These are phyloP conservation scores for Caranx ignobilis DNA, from an alignment of 2,113 vertebrate species.

Conservation along the genomic window DNA sequence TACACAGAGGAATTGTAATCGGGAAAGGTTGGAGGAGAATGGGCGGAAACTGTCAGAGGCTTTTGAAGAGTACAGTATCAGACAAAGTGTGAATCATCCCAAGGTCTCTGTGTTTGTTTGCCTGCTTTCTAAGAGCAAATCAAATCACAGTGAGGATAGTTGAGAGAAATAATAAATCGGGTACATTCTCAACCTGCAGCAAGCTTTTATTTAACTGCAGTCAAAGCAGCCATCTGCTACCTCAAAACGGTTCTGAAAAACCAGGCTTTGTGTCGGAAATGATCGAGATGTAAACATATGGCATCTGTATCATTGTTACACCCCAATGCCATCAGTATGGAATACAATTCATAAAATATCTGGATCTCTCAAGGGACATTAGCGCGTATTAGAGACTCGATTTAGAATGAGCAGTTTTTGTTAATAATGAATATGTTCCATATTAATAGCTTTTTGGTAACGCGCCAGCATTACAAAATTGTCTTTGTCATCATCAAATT, in stretches of 20 bases:
- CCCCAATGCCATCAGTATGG: neutral
- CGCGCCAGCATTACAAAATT: no score
- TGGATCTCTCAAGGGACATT: neutral
- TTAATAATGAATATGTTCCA: no score
- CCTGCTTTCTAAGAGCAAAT: conserved; percentile 16
- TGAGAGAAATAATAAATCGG: neutral
- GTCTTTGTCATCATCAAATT: no score
- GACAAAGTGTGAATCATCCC: conserved; percentile 15
- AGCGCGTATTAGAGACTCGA: neutral
- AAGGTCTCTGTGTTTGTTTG: conserved; percentile 40
- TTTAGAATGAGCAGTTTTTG: no score
- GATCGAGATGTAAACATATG: neutral
- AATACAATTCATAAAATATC: neutral
- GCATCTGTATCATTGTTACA: neutral
- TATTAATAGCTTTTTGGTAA: no score
- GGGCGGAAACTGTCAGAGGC: conserved; percentile 12
- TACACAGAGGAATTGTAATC: conserved; percentile 46
- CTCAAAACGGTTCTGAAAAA: neutral
- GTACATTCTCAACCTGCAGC: neutral
- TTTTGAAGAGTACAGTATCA: conserved; percentile 11
- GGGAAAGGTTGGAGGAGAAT: neutral
- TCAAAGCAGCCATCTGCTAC: conserved; percentile 5
- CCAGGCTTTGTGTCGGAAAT: neutral
- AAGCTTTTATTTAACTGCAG: conserved; percentile 30
- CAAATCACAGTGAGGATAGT: conserved; percentile 11